phyloP scores from a whole-genome alignment of 2,888 invertebrate genomes.

The Rapana venosa region DNA sequence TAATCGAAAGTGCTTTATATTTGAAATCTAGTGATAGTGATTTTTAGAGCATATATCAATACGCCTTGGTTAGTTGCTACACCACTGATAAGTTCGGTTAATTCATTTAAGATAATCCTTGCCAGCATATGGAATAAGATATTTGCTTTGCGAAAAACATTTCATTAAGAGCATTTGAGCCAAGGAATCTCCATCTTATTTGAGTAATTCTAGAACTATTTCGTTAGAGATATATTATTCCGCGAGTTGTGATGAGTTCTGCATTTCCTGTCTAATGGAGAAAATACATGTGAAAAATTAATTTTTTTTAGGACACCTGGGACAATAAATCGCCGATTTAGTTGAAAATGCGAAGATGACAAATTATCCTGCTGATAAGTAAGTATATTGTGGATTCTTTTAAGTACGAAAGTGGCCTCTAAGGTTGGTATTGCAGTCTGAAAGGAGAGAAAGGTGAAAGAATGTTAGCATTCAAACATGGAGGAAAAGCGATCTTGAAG shows the following conservation, averaged over 20 bases:
- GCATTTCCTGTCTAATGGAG: conserved; percentile 57
- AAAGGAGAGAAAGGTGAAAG: conserved; percentile 46
- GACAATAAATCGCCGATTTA: conserved; percentile 37
- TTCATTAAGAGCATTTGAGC: too few species aligned
- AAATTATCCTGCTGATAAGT: conserved; percentile 66
- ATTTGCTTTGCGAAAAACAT: too few species aligned
- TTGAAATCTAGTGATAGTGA: conserved; percentile 51
- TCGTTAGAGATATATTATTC: conserved; percentile 46
- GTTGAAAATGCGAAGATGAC: conserved; percentile 65
- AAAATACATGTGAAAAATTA: conserved; percentile 47
- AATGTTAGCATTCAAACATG: conserved; percentile 51
- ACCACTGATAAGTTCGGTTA: neutral
- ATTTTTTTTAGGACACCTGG: conserved; percentile 42
- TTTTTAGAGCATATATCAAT: conserved; percentile 45
- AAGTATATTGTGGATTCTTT: conserved; percentile 55
- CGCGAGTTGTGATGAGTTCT: conserved; percentile 51
- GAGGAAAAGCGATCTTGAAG: conserved; percentile 42
- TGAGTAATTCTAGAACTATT: conserved; percentile 42
- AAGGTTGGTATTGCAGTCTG: conserved; percentile 22
- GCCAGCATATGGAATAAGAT: too few species aligned
- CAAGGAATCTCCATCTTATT: neutral
- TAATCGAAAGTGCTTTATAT: conserved; percentile 62
- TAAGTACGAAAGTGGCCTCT: neutral
- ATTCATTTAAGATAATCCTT: too few species aligned
- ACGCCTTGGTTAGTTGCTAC: conserved; percentile 29